Base-by-base conservation (phyloP, 2,113 vertebrate genomes). In the Okapia johnstoni region DNA sequence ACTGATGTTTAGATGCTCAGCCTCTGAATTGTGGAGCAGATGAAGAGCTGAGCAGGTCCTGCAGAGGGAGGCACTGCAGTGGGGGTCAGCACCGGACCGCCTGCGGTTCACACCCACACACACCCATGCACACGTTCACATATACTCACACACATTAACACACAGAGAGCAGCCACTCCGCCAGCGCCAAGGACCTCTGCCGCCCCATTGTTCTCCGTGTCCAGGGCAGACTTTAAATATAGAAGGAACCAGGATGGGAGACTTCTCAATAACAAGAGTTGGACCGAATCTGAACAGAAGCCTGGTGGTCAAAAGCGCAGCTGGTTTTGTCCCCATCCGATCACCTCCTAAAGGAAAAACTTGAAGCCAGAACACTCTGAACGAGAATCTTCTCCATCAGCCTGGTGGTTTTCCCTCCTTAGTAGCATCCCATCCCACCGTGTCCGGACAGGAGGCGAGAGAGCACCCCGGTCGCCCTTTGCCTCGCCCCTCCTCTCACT, bases 111-210 rank as follows among this genome's bases (percentile, higher is more conserved):
- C 30, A 25, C 43, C 4, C 3, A 26, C 11, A 25, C 28, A 11
- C 48, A 33, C 55, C 6, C 28, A 2, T 7, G 17, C 54, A 2
- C n/a, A 19, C 60, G 2, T 4, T 10, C 60, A 6, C 5, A 3
- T 43, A 46, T 23, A 36, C 25, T 3, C 54, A 54, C 4, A 58
- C 25, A 48, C 54, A 0, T 28, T 46, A 28, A 8, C 3, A 10
- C 40, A 50, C 43, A 46, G 0, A 19, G 0, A 2, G 16, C 83
- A 79, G 76, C 61, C 26, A 0, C 63, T 85, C 57, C 14, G 21
- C 84, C 58, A 13, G 54, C 33, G 21, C 21, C 88, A 33, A 50
- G 55, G 25, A 7, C n/a, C n/a, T 54, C 50, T 30, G 7, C 21
- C 10, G 1, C 17, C 86, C 2, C 21, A 1, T 40, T 21, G 0